A percentile compares a stretch with the other conserved stretches of the same genome.
These are phyloP conservation scores for Xestia xanthographa DNA, from an alignment of 2,888 invertebrate genomes.

Conservation along the genomic window DNA sequence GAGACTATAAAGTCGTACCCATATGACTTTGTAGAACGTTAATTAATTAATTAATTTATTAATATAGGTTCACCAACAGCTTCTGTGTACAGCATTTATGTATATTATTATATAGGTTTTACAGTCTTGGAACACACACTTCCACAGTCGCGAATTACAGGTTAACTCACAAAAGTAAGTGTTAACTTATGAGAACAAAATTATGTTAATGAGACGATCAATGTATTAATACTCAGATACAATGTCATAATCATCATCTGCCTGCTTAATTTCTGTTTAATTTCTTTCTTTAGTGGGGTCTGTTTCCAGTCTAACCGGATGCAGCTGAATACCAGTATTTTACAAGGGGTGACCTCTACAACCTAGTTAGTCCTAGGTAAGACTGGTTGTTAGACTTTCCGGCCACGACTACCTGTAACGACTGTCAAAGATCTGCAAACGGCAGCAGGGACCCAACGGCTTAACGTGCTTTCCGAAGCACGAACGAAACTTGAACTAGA, in stretches of 20 bases:
- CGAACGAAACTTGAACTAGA: background rate
- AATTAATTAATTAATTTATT: too few relatives aligned
- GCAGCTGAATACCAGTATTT: background rate
- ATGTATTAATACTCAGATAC: background rate
- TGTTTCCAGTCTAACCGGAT: background rate
- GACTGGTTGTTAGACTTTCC: background rate
- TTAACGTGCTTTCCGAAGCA: background rate
- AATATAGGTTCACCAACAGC: too few relatives aligned
- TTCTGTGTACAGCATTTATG: too few relatives aligned
- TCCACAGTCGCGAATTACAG: too few relatives aligned
- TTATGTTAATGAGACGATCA: too few relatives aligned
- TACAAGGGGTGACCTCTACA: background rate
- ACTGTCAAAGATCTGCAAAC: background rate
- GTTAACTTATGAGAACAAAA: too few relatives aligned
- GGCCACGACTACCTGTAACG: background rate
- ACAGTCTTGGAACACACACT: too few relatives aligned
- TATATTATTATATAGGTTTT: too few relatives aligned
- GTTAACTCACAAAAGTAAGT: too few relatives aligned
- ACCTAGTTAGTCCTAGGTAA: background rate
- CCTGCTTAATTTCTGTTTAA: too few relatives aligned
- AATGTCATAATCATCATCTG: background rate
- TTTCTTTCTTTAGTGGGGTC: too few relatives aligned
- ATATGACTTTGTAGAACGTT: too few relatives aligned
- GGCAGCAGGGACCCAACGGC: background rate
- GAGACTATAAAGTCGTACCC: background rate